phyloP scores from a whole-genome alignment of 1,140 invertebrate genomes.

The Drosophila pallidifrons region DNA sequence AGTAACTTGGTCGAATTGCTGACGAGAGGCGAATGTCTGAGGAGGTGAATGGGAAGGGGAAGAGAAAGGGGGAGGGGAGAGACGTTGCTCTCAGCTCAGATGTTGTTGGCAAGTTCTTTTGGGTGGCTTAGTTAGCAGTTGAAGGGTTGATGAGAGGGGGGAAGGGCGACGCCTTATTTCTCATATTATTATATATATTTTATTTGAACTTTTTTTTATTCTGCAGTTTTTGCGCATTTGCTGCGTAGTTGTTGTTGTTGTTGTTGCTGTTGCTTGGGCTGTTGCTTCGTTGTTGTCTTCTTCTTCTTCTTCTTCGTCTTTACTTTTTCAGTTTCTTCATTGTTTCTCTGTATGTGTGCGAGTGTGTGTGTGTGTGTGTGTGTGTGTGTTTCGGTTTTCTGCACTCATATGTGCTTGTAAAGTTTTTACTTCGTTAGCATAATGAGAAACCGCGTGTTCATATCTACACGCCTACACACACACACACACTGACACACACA shows the following conservation, averaged over 20 bases:
- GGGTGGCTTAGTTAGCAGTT: too few species aligned
- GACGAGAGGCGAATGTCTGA: slow-evolving; percentile 9
- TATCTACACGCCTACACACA: slow-evolving; percentile 57
- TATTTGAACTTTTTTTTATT: slow-evolving; percentile 60
- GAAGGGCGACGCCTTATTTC: slow-evolving; percentile 56
- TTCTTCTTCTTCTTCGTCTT: neutral
- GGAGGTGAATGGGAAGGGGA: neutral
- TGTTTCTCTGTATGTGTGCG: slow-evolving; percentile 16
- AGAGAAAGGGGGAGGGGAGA: slow-evolving; percentile 15
- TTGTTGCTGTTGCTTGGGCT: slow-evolving; percentile 54
- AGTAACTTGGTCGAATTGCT: slow-evolving; percentile 64
- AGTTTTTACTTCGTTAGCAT: slow-evolving; percentile 84
- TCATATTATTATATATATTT: slow-evolving; percentile 80
- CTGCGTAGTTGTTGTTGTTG: slow-evolving; percentile 51
- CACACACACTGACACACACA: slow-evolving; percentile 21
- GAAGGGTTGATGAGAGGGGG: neutral
- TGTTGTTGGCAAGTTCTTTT: slow-evolving; percentile 3
- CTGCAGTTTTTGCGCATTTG: slow-evolving; percentile 53
- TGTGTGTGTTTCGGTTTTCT: slow-evolving; percentile 38
- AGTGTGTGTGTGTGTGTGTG: slow-evolving; percentile 25
- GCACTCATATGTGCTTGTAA: slow-evolving; percentile 81
- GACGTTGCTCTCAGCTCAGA: too few species aligned
- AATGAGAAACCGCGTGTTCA: slow-evolving; percentile 84
- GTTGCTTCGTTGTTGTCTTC: slow-evolving; percentile 53
- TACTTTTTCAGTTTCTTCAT: slow-evolving; percentile 52